A percentile compares a stretch with the other conserved stretches of the same genome.
phyloP scores from a whole-genome alignment of 2,797 vertebrate genomes.

The Cuniculus paca region DNA sequence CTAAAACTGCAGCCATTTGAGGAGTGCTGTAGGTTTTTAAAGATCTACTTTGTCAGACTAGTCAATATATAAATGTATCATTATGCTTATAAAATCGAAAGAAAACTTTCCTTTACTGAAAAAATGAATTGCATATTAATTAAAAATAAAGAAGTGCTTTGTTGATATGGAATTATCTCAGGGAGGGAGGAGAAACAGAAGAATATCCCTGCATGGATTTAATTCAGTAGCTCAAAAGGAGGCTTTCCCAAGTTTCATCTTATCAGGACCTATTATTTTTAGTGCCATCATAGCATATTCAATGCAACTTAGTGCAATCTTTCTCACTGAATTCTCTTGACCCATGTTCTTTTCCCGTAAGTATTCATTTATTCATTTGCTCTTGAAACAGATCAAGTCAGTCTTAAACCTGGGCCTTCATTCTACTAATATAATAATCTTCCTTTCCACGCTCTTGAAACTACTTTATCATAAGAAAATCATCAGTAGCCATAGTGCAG shows the following conservation, averaged over 20 bases:
- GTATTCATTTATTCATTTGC: not conserved
- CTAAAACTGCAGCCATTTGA: not conserved
- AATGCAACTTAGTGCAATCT: not conserved
- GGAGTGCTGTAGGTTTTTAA: not conserved
- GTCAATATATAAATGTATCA: not conserved
- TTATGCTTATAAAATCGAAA: slow-evolving; percentile 30
- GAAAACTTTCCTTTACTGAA: slow-evolving; percentile 20
- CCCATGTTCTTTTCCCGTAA: not conserved
- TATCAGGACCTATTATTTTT: not conserved
- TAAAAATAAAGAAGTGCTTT: not conserved
- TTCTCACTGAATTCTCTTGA: not conserved
- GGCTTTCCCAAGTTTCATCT: not conserved
- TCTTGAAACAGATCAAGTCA: not conserved
- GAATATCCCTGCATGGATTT: not conserved
- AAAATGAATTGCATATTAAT: slow-evolving; percentile 18
- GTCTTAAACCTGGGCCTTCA: not conserved
- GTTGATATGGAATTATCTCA: not conserved
- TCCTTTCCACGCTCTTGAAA: not conserved
- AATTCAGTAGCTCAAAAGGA: not conserved
- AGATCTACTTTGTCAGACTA: slow-evolving; percentile 44
- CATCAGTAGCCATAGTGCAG: not conserved
- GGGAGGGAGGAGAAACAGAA: not conserved
- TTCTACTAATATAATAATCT: not conserved
- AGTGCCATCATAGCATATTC: not conserved
- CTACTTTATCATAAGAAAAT: not conserved